Conservation (phyloP, 92 coral and sea anemone genomes). For the Phenganax marumi region DNA sequence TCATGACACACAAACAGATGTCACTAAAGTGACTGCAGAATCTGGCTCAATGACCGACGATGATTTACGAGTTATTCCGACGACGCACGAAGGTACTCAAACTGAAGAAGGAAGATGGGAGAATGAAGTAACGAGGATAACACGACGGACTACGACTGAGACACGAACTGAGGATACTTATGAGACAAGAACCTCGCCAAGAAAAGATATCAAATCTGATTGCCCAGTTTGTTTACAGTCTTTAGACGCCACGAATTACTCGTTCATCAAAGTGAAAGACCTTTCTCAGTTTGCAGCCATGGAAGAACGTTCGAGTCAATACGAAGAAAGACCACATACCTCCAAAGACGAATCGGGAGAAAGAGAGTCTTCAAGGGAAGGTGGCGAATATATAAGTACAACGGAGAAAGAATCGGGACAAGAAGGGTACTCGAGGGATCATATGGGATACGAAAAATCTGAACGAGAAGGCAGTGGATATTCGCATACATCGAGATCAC, state of each 20-base stretch:
- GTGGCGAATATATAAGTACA: slow-evolving; percentile 9
- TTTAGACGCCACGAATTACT: slow-evolving; percentile 11
- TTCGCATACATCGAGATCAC: slow-evolving; percentile 3
- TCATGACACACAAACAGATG: slow-evolving; percentile 32
- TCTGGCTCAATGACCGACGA: slow-evolving; percentile 13
- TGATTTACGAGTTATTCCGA: slow-evolving; percentile 4
- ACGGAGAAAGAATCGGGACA: not conserved
- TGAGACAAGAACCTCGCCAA: not conserved
- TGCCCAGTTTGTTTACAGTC: slow-evolving; percentile 38
- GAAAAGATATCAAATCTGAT: slow-evolving; percentile 8
- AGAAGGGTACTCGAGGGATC: not conserved
- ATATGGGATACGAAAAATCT: not conserved
- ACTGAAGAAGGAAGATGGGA: slow-evolving; percentile 8
- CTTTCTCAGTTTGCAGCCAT: slow-evolving; percentile 17
- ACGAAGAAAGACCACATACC: not conserved
- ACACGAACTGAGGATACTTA: slow-evolving; percentile 12
- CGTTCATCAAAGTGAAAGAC: slow-evolving; percentile 31
- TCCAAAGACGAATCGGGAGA: not conserved
- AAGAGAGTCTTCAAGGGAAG: not conserved
- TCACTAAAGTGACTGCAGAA: not conserved
- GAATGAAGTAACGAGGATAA: slow-evolving; percentile 9
- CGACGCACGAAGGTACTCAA: slow-evolving; percentile 29
- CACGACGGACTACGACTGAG: slow-evolving; percentile 24
- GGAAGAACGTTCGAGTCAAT: slow-evolving; percentile 18
- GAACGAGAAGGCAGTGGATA: not conserved